phyloP scores from a whole-genome alignment of 2,797 vertebrate genomes.

The Schizopygopsis pylzovi region DNA sequence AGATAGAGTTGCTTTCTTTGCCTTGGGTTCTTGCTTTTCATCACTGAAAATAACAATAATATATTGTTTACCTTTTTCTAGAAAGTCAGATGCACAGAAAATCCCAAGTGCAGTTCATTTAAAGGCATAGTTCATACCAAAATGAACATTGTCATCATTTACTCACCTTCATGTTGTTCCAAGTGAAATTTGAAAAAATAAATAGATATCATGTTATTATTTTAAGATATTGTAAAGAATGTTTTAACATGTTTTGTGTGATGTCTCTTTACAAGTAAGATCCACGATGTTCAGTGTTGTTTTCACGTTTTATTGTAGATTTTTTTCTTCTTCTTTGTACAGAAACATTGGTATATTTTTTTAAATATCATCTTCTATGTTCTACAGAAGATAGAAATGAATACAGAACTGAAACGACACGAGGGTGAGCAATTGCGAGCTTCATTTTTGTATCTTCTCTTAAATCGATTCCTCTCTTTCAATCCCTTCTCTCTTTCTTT shows the following conservation, averaged over 20 bases:
- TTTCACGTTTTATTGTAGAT: neutral
- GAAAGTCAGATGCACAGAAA: neutral
- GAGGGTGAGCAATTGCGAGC: too few species aligned
- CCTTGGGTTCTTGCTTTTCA: neutral
- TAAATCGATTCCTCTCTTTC: too few species aligned
- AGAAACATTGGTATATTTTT: neutral
- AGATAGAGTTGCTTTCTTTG: conserved; percentile 5
- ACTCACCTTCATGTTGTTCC: neutral
- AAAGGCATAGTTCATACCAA: neutral
- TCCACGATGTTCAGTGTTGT: neutral
- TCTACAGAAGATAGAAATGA: neutral
- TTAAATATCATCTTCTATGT: neutral
- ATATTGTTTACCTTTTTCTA: neutral
- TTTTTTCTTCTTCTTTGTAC: neutral
- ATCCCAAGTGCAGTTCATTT: neutral
- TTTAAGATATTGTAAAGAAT: neutral
- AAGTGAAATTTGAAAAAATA: neutral
- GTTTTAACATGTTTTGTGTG: neutral
- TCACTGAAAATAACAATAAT: neutral
- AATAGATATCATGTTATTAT: too few species aligned
- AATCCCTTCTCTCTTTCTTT: too few species aligned
- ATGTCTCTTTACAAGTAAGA: too few species aligned
- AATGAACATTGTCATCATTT: neutral
- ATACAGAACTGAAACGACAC: neutral
- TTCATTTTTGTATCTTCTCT: too few species aligned